phyloP scores from a whole-genome alignment of 2,797 vertebrate species.

The Knipowitschia caucasica region DNA sequence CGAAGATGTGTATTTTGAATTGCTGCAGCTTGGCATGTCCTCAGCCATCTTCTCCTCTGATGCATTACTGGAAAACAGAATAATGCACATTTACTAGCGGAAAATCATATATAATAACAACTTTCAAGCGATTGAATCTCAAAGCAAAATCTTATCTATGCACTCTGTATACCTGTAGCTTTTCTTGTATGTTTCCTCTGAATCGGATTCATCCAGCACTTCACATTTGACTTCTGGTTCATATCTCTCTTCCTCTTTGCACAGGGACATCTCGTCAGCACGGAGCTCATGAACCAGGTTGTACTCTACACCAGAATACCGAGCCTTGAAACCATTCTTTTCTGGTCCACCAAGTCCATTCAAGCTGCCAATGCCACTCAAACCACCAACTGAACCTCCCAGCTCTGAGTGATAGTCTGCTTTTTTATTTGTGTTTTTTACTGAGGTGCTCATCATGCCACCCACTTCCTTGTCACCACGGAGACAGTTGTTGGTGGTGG shows the following conservation, averaged over 20 bases:
- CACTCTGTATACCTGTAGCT: slow-evolving; percentile 79
- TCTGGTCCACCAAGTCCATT: slow-evolving; percentile 67
- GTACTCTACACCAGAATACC: slow-evolving; percentile 91
- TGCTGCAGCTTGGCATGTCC: slow-evolving; percentile 74
- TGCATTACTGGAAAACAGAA: not conserved
- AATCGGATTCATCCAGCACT: slow-evolving; percentile 73
- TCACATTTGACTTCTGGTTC: slow-evolving; percentile 82
- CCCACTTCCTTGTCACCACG: slow-evolving; percentile 91
- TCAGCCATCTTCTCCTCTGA: slow-evolving; percentile 75
- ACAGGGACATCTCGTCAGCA: slow-evolving; percentile 76
- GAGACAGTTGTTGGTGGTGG: slow-evolving; percentile 85
- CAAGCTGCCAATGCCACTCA: slow-evolving; percentile 58
- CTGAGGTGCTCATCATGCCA: slow-evolving; percentile 84
- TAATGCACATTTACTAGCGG: not conserved
- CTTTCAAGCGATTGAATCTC: not conserved
- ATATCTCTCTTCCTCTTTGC: slow-evolving; percentile 52
- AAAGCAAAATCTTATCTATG: not conserved
- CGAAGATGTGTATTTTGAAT: slow-evolving; percentile 92
- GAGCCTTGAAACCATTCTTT: slow-evolving; percentile 88
- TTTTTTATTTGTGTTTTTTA: slow-evolving; percentile 99
- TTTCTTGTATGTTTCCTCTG: slow-evolving; percentile 82
- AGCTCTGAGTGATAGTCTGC: slow-evolving; percentile 88
- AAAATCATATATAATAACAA: not conserved
- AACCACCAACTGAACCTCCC: slow-evolving; percentile 59
- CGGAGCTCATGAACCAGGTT: slow-evolving; percentile 93